A percentile compares a stretch with the other conserved stretches of the same genome.
phyloP scores from a whole-genome alignment of 2,888 invertebrate species.

The Dicyrtoma fusca region DNA sequence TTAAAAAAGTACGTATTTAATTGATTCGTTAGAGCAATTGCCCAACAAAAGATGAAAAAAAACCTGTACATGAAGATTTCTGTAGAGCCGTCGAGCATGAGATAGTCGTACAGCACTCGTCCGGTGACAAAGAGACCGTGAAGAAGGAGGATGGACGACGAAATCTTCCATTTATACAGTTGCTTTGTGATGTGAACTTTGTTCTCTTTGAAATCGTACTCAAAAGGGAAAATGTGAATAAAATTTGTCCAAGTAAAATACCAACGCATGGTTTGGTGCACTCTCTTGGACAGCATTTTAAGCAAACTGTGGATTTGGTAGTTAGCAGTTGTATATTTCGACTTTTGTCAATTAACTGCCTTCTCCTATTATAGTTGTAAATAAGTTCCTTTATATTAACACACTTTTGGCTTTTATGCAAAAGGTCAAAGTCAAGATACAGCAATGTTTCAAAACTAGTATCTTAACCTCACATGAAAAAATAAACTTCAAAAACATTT shows the following conservation, averaged over 20 bases:
- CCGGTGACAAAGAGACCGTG: neutral
- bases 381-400: too few relatives aligned
- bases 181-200: neutral
- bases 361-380: too few relatives aligned
- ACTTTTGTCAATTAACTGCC: too few relatives aligned
- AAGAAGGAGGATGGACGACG: neutral
- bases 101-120: neutral
- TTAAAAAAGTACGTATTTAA: neutral
- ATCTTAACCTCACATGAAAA: too few relatives aligned
- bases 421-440: too few relatives aligned
- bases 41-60: neutral
- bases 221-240: neutral
- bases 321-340: too few relatives aligned
- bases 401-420: too few relatives aligned
- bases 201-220: neutral
- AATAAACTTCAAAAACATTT: too few relatives aligned
- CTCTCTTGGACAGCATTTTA: neutral
- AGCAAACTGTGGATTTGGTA: too few relatives aligned
- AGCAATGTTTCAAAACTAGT: too few relatives aligned
- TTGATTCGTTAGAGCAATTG: neutral
- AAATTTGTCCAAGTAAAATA: conserved; percentile 8
- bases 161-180: neutral
- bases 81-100: neutral
- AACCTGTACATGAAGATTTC: neutral
- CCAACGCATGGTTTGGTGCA: neutral